These are phyloP conservation scores for Heteronetta atricapilla DNA, from an alignment of 2,113 vertebrate genomes.

Conservation along the genomic window DNA sequence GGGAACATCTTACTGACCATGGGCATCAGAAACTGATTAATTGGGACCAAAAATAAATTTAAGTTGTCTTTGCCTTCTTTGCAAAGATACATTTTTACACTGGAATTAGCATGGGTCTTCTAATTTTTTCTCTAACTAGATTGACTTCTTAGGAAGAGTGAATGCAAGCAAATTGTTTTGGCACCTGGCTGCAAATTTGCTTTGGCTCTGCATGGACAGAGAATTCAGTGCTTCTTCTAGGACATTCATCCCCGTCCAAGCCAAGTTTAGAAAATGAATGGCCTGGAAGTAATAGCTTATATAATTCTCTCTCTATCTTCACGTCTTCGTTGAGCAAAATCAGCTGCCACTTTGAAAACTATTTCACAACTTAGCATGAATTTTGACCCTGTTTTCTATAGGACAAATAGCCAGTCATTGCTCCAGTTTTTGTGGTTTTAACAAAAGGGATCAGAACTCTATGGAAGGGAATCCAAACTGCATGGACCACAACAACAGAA, in stretches of 20 bases:
- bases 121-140: not conserved
- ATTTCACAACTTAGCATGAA: not conserved
- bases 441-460: not conserved
- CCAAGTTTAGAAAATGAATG: slow-evolving; percentile 2
- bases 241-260: not conserved
- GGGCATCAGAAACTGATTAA: not conserved
- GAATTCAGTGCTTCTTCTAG: slow-evolving; percentile 12
- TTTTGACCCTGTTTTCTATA: not conserved
- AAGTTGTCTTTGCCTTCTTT: not conserved
- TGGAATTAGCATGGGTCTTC: not conserved
- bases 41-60: not conserved
- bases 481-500: not conserved
- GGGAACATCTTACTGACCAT: not conserved
- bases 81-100: not conserved
- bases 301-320: not conserved
- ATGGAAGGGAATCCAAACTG: not conserved
- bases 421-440: not conserved
- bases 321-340: slow-evolving; percentile 1
- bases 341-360: not conserved
- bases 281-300: slow-evolving; percentile 42
- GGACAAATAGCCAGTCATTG: not conserved
- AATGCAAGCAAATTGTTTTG: slow-evolving; percentile 9
- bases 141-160: not conserved
- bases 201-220: not conserved
- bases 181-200: not conserved